phyloP scores from a whole-genome alignment of 2,797 vertebrate genomes.

The Coreius guichenoti region DNA sequence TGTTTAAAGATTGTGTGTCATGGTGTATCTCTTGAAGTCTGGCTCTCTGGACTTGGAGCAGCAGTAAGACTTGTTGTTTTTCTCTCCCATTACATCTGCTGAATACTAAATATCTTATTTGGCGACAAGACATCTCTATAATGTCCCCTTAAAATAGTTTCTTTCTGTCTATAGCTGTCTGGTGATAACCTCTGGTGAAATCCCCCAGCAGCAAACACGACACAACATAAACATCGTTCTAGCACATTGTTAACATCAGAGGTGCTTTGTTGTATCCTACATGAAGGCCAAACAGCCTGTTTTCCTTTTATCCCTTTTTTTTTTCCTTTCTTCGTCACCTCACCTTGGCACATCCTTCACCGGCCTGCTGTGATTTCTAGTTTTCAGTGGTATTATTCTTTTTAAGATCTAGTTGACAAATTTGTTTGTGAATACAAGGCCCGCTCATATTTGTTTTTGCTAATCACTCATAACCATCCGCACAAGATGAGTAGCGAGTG shows the following conservation, averaged over 20 bases:
- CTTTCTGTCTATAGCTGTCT: neutral
- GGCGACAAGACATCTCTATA: neutral
- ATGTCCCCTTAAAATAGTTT: neutral
- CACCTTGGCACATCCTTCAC: slow-evolving; percentile 1
- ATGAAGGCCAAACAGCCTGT: neutral
- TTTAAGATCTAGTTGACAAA: slow-evolving; percentile 16
- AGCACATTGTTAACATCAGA: neutral
- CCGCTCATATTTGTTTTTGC: neutral
- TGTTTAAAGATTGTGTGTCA: slow-evolving; percentile 4
- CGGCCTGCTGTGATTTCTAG: slow-evolving; percentile 11
- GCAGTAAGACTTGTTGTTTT: neutral
- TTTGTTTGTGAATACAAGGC: neutral
- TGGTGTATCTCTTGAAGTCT: neutral
- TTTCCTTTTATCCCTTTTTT: slow-evolving; percentile 11
- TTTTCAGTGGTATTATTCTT: neutral
- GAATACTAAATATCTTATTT: slow-evolving; percentile 12
- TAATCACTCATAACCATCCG: neutral
- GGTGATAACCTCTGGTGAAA: slow-evolving; percentile 19
- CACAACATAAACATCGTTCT: neutral
- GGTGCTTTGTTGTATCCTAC: slow-evolving; percentile 7
- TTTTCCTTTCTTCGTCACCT: neutral
- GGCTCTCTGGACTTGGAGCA: neutral
- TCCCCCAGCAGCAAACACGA: slow-evolving; percentile 17
- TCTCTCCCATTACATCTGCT: neutral
- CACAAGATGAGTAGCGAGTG: neutral